Conservation (phyloP, 2,888 invertebrate species). For the Formica aserva region DNA sequence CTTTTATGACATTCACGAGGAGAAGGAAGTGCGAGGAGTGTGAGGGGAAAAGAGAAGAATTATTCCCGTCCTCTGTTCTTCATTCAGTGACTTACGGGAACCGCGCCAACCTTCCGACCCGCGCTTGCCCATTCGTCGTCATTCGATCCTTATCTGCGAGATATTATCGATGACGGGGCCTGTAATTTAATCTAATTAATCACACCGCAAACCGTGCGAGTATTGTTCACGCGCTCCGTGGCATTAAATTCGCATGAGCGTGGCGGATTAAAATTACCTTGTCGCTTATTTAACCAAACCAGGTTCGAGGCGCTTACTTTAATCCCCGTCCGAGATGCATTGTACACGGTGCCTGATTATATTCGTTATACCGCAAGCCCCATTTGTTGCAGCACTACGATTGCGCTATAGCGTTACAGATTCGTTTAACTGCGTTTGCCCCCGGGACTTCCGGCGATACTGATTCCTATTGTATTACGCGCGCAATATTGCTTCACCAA, state of each 20-base stretch:
- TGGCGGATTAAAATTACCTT: constrained; percentile 69
- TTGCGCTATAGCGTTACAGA: constrained; percentile 50
- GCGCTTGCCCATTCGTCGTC: constrained; percentile 59
- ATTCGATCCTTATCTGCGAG: constrained; percentile 69
- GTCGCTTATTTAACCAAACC: constrained; percentile 67
- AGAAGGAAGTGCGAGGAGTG: constrained; percentile 45
- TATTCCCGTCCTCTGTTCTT: constrained; percentile 42
- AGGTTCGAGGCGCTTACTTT: constrained; percentile 64
- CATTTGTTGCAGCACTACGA: constrained; percentile 40
- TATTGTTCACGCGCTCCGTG: constrained; percentile 66
- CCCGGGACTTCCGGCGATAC: constrained; percentile 34
- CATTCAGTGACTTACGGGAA: constrained; percentile 30
- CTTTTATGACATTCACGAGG: constrained; percentile 73
- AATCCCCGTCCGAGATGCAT: constrained; percentile 52
- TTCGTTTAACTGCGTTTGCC: constrained; percentile 40
- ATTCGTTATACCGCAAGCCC: constrained; percentile 27
- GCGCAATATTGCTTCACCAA: constrained; percentile 8
- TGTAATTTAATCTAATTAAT: constrained; percentile 76
- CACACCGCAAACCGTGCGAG: constrained; percentile 61
- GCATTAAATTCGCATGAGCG: constrained; percentile 64
- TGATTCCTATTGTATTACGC: constrained; percentile 35
- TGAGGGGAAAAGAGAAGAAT: neutral
- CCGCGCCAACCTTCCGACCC: constrained; percentile 22
- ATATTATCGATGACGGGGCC: constrained; percentile 68
- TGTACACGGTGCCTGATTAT: constrained; percentile 51